Base-by-base conservation (phyloP, 2,888 invertebrate species). In the Tromatobia lineatoria region DNA sequence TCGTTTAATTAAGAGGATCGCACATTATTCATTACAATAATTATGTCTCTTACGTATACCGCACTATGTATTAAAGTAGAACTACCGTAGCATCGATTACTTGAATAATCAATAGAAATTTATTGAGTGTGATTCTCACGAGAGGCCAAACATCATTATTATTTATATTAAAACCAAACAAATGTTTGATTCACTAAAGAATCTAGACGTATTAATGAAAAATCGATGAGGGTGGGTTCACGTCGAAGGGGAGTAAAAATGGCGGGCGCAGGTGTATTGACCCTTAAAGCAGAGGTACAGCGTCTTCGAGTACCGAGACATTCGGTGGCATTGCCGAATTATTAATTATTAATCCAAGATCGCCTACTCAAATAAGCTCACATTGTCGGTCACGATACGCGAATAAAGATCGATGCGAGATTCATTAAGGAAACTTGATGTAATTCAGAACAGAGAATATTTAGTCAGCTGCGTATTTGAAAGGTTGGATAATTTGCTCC, bases 271-370 rank as follows among this genome's bases (percentile, higher is more conserved):
- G 77, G 87, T 85, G 61, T 83, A 83, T 87, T 85, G 87, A 86
- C 82, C 87, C 82, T 86, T 84, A 86, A 86, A 85, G 86, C 69
- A 10, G 80, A 82, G 75, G 71, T 79, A 42, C 69, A 73, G 67
- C 42, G 77, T 38, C n/a, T 64, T 66, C 47, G 64, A 34, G 18
- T 57, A 13, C 18, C 73, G 78, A 73, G 78, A 84, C 75, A 78
- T 82, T 80, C 29, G 29, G 85, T 77, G 57, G 34, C 64, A 79
- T 54, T 78, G 82, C 86, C 85, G n/a, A 85, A 76, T n/a, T 57
- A 57, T 81, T 78, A 67, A 67, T 83, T 80, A 67, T 76, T 73
- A 52, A 85, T 78, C 64, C 45, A 47, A 69, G 18, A 52, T 29
- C 20, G 54, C 42, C n/a, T n/a, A 50, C 66, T 11, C 47, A 15